Evolutionary conservation across 1,140 invertebrate species (phyloP), one percentile per base, ranked within the genome.

Genomic region (Danaus plexippus): DNA sequence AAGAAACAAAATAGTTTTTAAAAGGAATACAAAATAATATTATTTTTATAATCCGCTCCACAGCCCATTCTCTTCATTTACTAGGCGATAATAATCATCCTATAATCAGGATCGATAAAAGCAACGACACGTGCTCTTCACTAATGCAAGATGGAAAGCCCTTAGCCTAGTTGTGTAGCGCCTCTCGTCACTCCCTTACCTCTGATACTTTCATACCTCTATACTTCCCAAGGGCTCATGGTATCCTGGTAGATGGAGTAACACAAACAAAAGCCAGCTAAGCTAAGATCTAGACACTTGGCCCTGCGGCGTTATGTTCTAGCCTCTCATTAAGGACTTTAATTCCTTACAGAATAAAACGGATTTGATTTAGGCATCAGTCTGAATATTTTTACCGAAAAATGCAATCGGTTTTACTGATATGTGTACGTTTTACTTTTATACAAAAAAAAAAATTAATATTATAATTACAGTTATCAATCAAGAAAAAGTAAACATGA

Each of bases 101-200:
- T 32, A 32, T 57, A 57, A 57, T 57, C 48, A 55, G 49, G 12
- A 63, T 66, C 60, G 64, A 66, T 62, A 65, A 58, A 40, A 47
- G 51, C 15, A 67, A 66, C 68, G 64, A 73, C 57, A 57, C 9
- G 13, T 12, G 53, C 69, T 52, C 55, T 62, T 64, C 69, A 67
- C 72, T 76, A 67, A 60, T 41, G 61, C 57, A 64, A 71, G 66
- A 66, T 71, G 67, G 63, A 74, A 73, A 72, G 73, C 67, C 75
- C 78, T 81, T 81, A 81, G 69, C 78, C 78, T 73, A 79, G 78
- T 75, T 81, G 74, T 63, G 69, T 68, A 57, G 54, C 62, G 59
- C 57, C 66, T 65, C 71, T 75, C 60, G 61, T 66, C 52, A 48
- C 64, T 61, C 63, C 64, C 69, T 67, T 32, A 32, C 67, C 47